These are phyloP conservation scores for Orchestes rusci DNA, from an alignment of 2,888 invertebrate genomes.

Conservation along the genomic window DNA sequence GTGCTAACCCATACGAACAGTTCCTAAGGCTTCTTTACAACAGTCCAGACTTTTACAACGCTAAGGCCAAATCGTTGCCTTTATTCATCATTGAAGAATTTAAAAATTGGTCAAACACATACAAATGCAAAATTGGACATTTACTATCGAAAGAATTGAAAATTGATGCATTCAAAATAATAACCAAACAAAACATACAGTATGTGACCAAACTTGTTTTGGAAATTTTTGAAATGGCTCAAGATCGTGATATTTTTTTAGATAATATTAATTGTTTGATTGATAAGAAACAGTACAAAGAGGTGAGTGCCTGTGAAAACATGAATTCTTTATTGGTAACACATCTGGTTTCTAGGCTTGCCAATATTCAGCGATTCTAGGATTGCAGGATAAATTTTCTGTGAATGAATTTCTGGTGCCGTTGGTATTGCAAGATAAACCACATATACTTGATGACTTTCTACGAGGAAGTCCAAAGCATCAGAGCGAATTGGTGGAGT, in stretches of 20 bases:
- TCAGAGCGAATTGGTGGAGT: slow-evolving; percentile 58
- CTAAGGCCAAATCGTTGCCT: slow-evolving; percentile 56
- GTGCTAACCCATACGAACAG: slow-evolving; percentile 53
- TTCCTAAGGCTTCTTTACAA: slow-evolving; percentile 54
- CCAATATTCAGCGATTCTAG: slow-evolving; percentile 59
- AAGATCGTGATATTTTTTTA: slow-evolving; percentile 56
- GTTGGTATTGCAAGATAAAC: slow-evolving; percentile 73
- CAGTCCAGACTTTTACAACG: slow-evolving; percentile 55
- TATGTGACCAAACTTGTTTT: slow-evolving; percentile 57
- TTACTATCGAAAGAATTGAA: slow-evolving; percentile 52
- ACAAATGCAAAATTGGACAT: slow-evolving; percentile 43
- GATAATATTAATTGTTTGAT: slow-evolving; percentile 55
- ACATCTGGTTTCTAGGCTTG: slow-evolving; percentile 60
- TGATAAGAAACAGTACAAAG: slow-evolving; percentile 56
- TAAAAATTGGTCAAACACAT: slow-evolving; percentile 45
- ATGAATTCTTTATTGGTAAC: too few species aligned
- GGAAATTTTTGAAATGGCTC: slow-evolving; percentile 55
- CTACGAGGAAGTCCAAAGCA: slow-evolving; percentile 57
- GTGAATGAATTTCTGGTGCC: slow-evolving; percentile 70
- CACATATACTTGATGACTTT: slow-evolving; percentile 69
- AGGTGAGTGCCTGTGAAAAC: slow-evolving; percentile 47
- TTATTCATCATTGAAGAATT: slow-evolving; percentile 57
- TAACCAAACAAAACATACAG: slow-evolving; percentile 59
- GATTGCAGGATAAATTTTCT: slow-evolving; percentile 59
- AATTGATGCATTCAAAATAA: slow-evolving; percentile 64